These are phyloP conservation scores for Cladopsammia gracilis DNA, from an alignment of 64 coral and sea anemone genomes.

Conservation along the genomic window DNA sequence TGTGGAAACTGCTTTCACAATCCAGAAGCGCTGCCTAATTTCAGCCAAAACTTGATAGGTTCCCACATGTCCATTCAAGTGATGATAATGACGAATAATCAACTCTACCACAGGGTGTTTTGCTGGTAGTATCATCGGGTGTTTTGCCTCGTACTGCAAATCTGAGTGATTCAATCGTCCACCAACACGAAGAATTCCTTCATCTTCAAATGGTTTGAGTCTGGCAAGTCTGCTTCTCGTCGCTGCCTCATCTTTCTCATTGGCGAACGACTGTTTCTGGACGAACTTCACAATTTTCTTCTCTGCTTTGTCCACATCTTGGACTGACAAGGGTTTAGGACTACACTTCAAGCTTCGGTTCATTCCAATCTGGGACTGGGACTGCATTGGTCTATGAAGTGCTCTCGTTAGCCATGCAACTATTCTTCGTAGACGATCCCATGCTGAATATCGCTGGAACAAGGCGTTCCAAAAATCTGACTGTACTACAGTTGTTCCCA, in stretches of 20 bases:
- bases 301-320: slow-evolving; percentile 47
- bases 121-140: slow-evolving; percentile 64
- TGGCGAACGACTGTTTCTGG: slow-evolving; percentile 31
- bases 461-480: slow-evolving; percentile 42
- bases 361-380: neutral
- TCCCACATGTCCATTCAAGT: slow-evolving; percentile 50
- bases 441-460: slow-evolving; percentile 28
- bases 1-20: slow-evolving; percentile 59
- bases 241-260: neutral
- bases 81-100: slow-evolving; percentile 68
- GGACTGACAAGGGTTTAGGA: slow-evolving; percentile 1
- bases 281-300: slow-evolving; percentile 27
- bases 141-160: slow-evolving; percentile 43
- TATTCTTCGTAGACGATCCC: slow-evolving; percentile 53
- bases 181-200: slow-evolving; percentile 40
- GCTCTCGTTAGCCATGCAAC: slow-evolving; percentile 37
- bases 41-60: slow-evolving; percentile 68
- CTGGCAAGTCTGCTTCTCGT: neutral
- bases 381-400: neutral
- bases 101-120: slow-evolving; percentile 57
- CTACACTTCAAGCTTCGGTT: neutral
- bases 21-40: slow-evolving; percentile 68
- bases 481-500: neutral
- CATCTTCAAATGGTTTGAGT: slow-evolving; percentile 37
- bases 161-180: slow-evolving; percentile 31